Base-by-base conservation (phyloP, 1,140 invertebrate species). In the Aporrectodea caliginosa region DNA sequence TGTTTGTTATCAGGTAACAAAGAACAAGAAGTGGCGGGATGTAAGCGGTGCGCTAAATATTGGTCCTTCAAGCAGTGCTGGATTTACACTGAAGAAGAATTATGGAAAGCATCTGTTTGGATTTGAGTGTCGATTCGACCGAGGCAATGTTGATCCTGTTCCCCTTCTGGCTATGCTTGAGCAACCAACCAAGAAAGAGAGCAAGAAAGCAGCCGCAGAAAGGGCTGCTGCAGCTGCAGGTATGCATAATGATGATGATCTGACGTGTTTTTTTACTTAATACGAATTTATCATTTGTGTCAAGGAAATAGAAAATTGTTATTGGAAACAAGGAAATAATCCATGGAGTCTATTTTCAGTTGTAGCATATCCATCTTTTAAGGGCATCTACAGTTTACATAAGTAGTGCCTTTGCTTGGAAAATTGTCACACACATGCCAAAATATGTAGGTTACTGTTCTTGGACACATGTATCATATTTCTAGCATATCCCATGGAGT, bases 11-110 rank as follows among this genome's bases (percentile, higher is more conserved):
- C 88, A 98, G 95, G 96, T 98, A 80, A 98, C 95, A 35, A 98
- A 97, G 90, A 94, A 95, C 86, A 99, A 99, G 89, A 95, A 95
- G 79, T 99, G 97, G 97, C 98, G 98, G 87, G 97, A 98, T 89
- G 96, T 98, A 83, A 96, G 96, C 73, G 94, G 94, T 69, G 89
- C 94, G 75, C 90, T 98, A 77, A 95, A 95, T 43, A 97, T 98
- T 82, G 95, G 96, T 71, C 95, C 95, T 16, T 98, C 95, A 70
- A 98, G 96, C 80, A 98, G 95, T 86, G 96, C 96, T 70, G 96
- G 97, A 0, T 98, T 98, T 86, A 98, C 96, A 31, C 90, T 98
- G 71, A 91, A 96, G 43, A 98, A 98, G 89, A 97, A 98, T 88
- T 98, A 99, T 88, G 97, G 95, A 78, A 98, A 98, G 89, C 97